Conservation (phyloP, 2,888 invertebrate genomes). For the Amphipyra tragopoginis region DNA sequence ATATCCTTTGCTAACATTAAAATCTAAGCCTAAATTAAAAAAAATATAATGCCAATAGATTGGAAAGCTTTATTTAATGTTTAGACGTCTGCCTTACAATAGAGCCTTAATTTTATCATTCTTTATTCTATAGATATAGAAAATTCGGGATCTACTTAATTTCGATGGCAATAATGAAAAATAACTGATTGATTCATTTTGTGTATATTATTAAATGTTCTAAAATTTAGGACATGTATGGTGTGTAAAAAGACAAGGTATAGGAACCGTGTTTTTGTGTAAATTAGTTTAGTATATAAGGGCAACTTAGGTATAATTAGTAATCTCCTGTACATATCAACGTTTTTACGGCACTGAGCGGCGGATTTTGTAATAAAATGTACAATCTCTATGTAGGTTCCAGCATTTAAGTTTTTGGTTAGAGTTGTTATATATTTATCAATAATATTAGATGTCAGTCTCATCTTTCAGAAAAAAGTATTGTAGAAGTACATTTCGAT, state of each 20-base stretch:
- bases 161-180: slow-evolving; percentile 71
- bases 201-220: slow-evolving; percentile 69
- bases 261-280: slow-evolving; percentile 74
- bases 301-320: slow-evolving; percentile 65
- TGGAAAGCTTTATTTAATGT: slow-evolving; percentile 72
- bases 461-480: slow-evolving; percentile 1
- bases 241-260: slow-evolving; percentile 69
- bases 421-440: slow-evolving; percentile 57
- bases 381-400: slow-evolving; percentile 73
- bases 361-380: slow-evolving; percentile 75
- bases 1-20: slow-evolving; percentile 32
- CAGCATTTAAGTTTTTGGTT: slow-evolving; percentile 78
- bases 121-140: slow-evolving; percentile 51
- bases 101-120: slow-evolving; percentile 65
- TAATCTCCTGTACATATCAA: slow-evolving; percentile 86
- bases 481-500: too few relatives aligned
- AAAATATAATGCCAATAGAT: slow-evolving; percentile 70
- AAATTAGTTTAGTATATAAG: slow-evolving; percentile 73
- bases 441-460: slow-evolving; percentile 37
- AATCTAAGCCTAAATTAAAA: slow-evolving; percentile 61
- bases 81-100: slow-evolving; percentile 69
- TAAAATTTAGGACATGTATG: slow-evolving; percentile 85
- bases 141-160: slow-evolving; percentile 68
- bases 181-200: slow-evolving; percentile 46
- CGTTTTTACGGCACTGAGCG: slow-evolving; percentile 73